Base-by-base conservation (phyloP, 2,888 invertebrate genomes). In the Sarcophaga carnaria region DNA sequence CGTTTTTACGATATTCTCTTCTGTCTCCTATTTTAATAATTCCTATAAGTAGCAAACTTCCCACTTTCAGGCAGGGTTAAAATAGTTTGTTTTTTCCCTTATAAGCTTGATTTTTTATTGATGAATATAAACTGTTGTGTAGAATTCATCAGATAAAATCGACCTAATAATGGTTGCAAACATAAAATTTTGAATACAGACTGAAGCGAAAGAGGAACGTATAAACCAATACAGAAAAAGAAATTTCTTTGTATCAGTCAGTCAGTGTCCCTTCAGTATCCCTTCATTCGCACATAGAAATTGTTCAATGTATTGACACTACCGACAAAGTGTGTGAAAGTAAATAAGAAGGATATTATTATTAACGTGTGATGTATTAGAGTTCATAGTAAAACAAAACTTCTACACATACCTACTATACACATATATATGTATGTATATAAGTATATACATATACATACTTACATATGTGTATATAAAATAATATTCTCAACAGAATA, bases 311-410 rank as follows among this genome's bases (percentile, higher is more conserved):
- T 63, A 63, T 20, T 78, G 25, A 25, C 78, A 69, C 20, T 59
- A 45, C 22, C 72, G 59, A 66, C 80, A 80, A 72, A 59, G 25
- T 47, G 12, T 72, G 22, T 45, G 54, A 64, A 72, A 72, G 64
- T 62, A 72, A 59, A 59, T 66, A 72, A 80, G 59, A 64, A 4
- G 37, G n/a, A 27, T 14, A 76, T 8, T 8, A 37, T 17, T 47
- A 4, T 8, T 20, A 69, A 3, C 49, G 12, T 17, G 54, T 69
- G 12, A 10, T 37, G 37, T 6, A 1, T 8, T 27, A 37, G 6
- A 37, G 37, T 37, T 37, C 37, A 37, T 37, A 2, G 10, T 10
- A 37, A 37, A 37, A 2, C 1, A 37, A 37, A 37, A 54, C 25
- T 5, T 10, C 4, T 47, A 4, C 2, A n/a, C 22, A 20, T n/a